Evolutionary conservation across 2,113 vertebrate species (phyloP).

Genomic region (Dendrocopos noguchii): DNA sequence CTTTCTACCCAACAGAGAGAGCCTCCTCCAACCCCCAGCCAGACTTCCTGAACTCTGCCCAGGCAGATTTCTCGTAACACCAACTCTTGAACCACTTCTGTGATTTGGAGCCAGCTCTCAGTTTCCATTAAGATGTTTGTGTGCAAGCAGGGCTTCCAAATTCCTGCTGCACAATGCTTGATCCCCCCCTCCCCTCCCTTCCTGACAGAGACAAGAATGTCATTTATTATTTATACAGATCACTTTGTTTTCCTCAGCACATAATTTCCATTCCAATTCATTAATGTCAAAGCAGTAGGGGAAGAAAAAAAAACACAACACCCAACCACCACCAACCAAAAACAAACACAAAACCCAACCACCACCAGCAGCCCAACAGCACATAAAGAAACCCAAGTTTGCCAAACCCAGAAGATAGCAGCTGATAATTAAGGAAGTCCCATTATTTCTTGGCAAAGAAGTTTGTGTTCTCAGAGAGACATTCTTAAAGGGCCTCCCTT

Average conservation of each 20-base stretch:
- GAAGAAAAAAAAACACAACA: neutral
- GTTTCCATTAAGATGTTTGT: slow-evolving; percentile 34
- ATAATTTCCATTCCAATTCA: slow-evolving; percentile 49
- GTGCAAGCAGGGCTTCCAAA: slow-evolving; percentile 40
- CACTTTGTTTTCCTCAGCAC: slow-evolving; percentile 43
- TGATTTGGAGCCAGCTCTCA: slow-evolving; percentile 24
- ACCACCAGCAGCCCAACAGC: neutral
- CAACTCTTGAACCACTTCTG: neutral
- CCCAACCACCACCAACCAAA: no score
- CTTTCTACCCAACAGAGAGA: neutral
- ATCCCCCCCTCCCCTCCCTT: neutral
- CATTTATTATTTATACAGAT: slow-evolving; percentile 46
- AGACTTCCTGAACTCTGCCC: neutral
- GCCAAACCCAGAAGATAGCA: slow-evolving; percentile 52
- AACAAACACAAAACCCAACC: no score
- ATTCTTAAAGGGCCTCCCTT: slow-evolving; percentile 53
- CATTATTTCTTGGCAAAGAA: slow-evolving; percentile 53
- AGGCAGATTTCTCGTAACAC: neutral
- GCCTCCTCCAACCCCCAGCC: neutral
- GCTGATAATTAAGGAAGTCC: slow-evolving; percentile 58
- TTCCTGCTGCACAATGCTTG: slow-evolving; percentile 24
- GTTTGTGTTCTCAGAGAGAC: slow-evolving; percentile 25
- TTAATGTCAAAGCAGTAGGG: slow-evolving; percentile 60
- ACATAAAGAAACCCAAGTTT: slow-evolving; percentile 39
- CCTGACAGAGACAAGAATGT: slow-evolving; percentile 11